These are phyloP conservation scores for Dolichomitus sp. DNA, from an alignment of 2,888 invertebrate species.

Conservation along the genomic window DNA sequence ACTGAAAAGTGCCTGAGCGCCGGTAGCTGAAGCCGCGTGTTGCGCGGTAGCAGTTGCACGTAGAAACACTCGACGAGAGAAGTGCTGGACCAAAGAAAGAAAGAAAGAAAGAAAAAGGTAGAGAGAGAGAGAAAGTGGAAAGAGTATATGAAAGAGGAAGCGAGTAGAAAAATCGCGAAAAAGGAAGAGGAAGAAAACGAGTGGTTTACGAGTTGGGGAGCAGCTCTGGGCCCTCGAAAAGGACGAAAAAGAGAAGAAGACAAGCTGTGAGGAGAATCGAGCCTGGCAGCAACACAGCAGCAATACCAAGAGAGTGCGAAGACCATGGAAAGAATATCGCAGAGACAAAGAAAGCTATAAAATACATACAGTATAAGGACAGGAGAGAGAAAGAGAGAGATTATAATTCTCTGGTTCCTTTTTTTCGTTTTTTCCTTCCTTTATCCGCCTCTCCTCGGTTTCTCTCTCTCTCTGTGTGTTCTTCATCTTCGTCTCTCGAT, in stretches of 20 bases:
- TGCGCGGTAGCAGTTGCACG: slow-evolving; percentile 68
- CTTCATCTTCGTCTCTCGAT: slow-evolving; percentile 41
- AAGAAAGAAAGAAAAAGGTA: slow-evolving; percentile 13
- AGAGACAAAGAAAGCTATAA: slow-evolving; percentile 46
- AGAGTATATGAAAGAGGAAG: slow-evolving; percentile 56
- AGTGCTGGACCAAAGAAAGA: slow-evolving; percentile 39
- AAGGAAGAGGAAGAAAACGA: slow-evolving; percentile 60
- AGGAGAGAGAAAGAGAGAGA: slow-evolving; percentile 46
- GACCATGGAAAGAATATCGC: slow-evolving; percentile 54
- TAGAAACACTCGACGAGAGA: slow-evolving; percentile 53
- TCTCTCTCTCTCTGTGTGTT: slow-evolving; percentile 32
- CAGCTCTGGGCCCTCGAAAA: slow-evolving; percentile 75
- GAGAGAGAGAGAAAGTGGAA: slow-evolving; percentile 54
- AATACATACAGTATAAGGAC: slow-evolving; percentile 45
- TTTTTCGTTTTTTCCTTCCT: slow-evolving; percentile 3
- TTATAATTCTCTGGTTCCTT: slow-evolving; percentile 42
- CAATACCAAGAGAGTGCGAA: slow-evolving; percentile 52
- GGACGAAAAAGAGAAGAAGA: slow-evolving; percentile 73
- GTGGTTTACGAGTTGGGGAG: slow-evolving; percentile 68
- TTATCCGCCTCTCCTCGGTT: slow-evolving; percentile 7
- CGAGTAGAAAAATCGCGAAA: slow-evolving; percentile 38
- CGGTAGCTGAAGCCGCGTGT: slow-evolving; percentile 44
- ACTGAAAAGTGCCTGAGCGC: slow-evolving; percentile 54
- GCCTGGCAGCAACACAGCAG: slow-evolving; percentile 28
- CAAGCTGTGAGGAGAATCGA: slow-evolving; percentile 43